Base-by-base conservation (phyloP, 1,140 invertebrate genomes). In the Prorops nasuta region DNA sequence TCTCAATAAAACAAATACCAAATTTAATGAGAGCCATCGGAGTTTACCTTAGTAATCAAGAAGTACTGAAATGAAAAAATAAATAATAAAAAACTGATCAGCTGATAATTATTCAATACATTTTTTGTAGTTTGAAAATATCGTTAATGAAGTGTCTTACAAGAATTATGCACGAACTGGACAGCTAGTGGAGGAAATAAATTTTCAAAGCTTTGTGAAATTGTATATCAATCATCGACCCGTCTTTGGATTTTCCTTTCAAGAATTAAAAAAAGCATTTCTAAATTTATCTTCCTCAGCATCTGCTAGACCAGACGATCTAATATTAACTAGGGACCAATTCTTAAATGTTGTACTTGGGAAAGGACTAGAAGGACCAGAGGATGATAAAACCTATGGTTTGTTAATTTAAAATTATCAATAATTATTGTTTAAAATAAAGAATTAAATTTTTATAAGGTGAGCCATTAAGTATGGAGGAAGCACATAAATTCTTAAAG, bases 11-110 rank as follows among this genome's bases (percentile, higher is more conserved):
- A 18, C 84, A 88, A 57, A 70, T 90, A 40, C 84, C 87, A 9
- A 85, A 85, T 72, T 67, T 90, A 0, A 84, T 89, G 80, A 73
- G 86, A 52, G 84, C 86, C n/a, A 75, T 88, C 59, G 87, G 87
- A 44, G 89, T 80, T 71, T 90, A 85, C 67, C 86, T 85, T 3
- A 84, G 83, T 1, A 84, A 89, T 62, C 81, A 85, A 72, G 86
- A 89, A 77, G 86, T 85, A 38, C 14, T 12, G 31, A 45, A 8
- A 10, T 16, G 12, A 39, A 39, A 20, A 35, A 14, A 39, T 18
- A 10, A 32, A 36, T 44, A 34, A 34, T 41, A 39, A 17, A 38
- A 24, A 16, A 18, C 28, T 22, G 18, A 45, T 3, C 14, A 17
- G 22, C n/a, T 44, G 44, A 14, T 40, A 45, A 14, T 52, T 48